Conservation (phyloP, 2,113 vertebrate species). For the Oncorhynchus clarkii region DNA sequence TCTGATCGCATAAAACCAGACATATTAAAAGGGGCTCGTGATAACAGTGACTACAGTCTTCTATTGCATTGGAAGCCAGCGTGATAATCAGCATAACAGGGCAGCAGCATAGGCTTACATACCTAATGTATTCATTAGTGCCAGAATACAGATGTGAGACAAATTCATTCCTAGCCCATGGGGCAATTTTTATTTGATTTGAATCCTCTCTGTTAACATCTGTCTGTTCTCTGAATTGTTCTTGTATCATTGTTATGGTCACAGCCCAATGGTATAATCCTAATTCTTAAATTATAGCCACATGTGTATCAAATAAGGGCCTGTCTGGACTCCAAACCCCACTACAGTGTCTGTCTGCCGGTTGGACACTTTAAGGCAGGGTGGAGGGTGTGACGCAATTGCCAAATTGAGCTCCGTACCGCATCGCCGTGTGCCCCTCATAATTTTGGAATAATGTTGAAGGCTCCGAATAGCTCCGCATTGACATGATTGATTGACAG, state of each 20-base stretch:
- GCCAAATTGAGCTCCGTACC: no score
- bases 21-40: neutral
- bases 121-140: neutral
- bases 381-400: no score
- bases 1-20: neutral
- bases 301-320: constrained; percentile 77
- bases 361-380: neutral
- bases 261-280: constrained; percentile 93
- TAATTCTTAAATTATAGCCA: constrained; percentile 74
- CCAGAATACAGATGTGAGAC: constrained; percentile 3
- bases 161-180: constrained; percentile 28
- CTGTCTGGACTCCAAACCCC: constrained; percentile 80
- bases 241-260: constrained; percentile 47
- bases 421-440: no score
- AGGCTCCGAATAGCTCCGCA: no score
- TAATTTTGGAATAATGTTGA: no score
- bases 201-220: neutral
- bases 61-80: neutral
- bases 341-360: constrained; percentile 64
- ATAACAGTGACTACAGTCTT: neutral
- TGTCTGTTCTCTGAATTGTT: constrained; percentile 2
- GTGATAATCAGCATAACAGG: neutral
- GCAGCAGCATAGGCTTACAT: neutral
- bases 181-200: neutral
- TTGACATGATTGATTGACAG: no score